Evolutionary conservation across 2,888 invertebrate genomes (phyloP).

Genomic region (Malacosoma neustria): DNA sequence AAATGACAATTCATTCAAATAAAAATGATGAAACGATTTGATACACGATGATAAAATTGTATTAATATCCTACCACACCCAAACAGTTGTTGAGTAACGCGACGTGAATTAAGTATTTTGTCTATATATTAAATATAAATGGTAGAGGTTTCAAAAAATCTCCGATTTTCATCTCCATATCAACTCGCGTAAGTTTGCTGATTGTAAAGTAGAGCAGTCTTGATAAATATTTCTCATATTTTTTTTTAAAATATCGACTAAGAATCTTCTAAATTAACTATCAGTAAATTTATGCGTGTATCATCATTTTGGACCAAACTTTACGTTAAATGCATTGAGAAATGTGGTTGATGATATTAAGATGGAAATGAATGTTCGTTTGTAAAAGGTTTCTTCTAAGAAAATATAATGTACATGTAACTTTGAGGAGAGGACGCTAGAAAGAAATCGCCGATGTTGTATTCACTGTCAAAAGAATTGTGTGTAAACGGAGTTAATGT

Average conservation of each 20-base stretch:
- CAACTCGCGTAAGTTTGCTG: not conserved
- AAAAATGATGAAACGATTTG: too few species aligned
- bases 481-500: not conserved
- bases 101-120: not conserved
- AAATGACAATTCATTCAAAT: too few species aligned
- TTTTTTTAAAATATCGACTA: too few species aligned
- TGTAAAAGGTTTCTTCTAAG: too few species aligned
- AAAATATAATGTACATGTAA: too few species aligned
- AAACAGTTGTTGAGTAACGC: too few species aligned
- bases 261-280: too few species aligned
- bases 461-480: not conserved
- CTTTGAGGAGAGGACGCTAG: not conserved
- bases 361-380: too few species aligned
- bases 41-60: too few species aligned
- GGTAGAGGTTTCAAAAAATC: conserved; percentile 7
- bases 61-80: too few species aligned
- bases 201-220: not conserved
- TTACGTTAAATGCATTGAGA: not conserved
- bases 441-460: not conserved
- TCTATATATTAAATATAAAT: not conserved
- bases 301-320: conserved; percentile 43
- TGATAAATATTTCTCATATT: too few species aligned
- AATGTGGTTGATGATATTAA: too few species aligned
- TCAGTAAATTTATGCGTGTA: not conserved
- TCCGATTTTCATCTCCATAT: conserved; percentile 5